phyloP scores from a whole-genome alignment of 1,140 invertebrate species.

The Caenorhabditis elegans region DNA sequence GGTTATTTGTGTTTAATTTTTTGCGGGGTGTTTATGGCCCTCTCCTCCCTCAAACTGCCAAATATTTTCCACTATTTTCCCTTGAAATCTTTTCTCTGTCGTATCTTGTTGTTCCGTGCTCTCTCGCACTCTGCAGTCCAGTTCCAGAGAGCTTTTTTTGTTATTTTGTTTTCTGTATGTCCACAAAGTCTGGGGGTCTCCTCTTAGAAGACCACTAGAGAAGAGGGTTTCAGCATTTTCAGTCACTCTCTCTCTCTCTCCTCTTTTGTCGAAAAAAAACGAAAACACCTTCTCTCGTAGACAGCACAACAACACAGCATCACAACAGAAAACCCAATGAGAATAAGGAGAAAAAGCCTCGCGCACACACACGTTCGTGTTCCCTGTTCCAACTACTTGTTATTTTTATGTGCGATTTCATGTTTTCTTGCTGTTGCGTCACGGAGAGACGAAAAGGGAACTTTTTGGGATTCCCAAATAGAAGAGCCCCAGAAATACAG shows the following conservation, averaged over 20 bases:
- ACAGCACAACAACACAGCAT: conserved; percentile 13
- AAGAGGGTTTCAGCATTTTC: background rate
- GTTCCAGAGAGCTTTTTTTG: background rate
- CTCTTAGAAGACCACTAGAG: background rate
- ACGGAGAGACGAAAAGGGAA: too few species aligned
- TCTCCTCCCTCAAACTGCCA: background rate
- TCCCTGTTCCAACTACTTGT: too few species aligned
- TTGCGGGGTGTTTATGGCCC: background rate
- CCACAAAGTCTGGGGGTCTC: background rate
- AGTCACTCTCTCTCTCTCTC: too few species aligned
- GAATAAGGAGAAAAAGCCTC: background rate
- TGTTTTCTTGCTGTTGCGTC: background rate
- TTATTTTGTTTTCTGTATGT: background rate
- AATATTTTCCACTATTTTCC: background rate
- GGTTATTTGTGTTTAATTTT: conserved; percentile 21
- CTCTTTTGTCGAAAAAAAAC: background rate
- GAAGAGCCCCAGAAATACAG: too few species aligned
- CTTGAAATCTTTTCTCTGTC: background rate
- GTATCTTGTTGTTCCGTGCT: background rate
- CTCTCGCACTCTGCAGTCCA: background rate
- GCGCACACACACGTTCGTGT: too few species aligned
- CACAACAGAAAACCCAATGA: background rate
- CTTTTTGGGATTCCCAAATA: too few species aligned
- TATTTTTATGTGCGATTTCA: background rate
- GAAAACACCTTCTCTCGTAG: conserved; percentile 6